Evolutionary conservation across 2,797 vertebrate genomes (phyloP).

Genomic region (Petrocephalus schoutedeni): DNA sequence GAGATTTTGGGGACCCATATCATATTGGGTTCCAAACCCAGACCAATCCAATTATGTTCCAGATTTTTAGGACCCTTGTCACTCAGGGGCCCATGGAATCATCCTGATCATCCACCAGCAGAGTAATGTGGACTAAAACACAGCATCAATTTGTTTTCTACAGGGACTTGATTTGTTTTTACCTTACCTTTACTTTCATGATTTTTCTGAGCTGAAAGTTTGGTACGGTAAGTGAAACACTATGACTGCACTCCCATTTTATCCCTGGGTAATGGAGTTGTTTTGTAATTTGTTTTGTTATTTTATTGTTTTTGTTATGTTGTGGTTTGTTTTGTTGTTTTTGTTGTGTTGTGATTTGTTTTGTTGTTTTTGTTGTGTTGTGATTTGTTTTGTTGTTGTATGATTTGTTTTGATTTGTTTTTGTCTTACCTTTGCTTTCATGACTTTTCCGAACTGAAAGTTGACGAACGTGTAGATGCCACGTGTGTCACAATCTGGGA

Average conservation of each 20-base stretch:
- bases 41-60: neutral
- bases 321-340: neutral
- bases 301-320: neutral
- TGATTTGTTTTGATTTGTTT: neutral
- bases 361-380: neutral
- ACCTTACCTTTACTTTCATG: neutral
- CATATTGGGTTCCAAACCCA: neutral
- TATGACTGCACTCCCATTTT: conserved; percentile 29
- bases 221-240: conserved; percentile 24
- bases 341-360: neutral
- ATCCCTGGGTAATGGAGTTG: neutral
- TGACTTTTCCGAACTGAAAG: neutral
- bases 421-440: neutral
- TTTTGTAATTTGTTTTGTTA: neutral
- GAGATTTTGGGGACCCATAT: neutral
- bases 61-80: neutral
- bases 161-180: neutral
- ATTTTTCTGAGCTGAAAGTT: neutral
- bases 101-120: neutral
- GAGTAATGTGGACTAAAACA: neutral
- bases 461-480: neutral
- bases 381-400: neutral
- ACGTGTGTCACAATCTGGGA: neutral
- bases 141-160: neutral
- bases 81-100: neutral